Evolutionary conservation across 1,140 invertebrate genomes (phyloP).

Genomic region (Papilio machaon): DNA sequence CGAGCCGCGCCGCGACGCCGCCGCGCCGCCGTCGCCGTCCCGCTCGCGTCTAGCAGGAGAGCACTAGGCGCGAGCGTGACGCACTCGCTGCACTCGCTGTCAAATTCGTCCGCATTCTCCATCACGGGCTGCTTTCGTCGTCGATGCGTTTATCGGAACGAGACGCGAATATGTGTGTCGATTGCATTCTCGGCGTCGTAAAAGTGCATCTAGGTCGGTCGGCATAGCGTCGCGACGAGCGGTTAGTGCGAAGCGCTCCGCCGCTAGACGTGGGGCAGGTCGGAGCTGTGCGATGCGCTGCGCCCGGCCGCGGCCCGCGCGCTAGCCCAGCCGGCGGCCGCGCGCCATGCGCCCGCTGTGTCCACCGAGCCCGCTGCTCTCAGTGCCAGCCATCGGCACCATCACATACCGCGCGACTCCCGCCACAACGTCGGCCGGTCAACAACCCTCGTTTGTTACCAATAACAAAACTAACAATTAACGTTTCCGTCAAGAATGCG

Average conservation of each 20-base stretch:
- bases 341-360: constrained; percentile 46
- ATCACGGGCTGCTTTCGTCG: constrained; percentile 80
- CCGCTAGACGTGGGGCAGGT: constrained; percentile 79
- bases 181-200: constrained; percentile 78
- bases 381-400: constrained; percentile 40
- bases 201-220: constrained; percentile 82
- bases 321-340: constrained; percentile 56
- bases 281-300: constrained; percentile 58
- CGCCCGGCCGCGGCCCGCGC: constrained; percentile 69
- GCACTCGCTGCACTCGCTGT: constrained; percentile 78
- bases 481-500: constrained; percentile 45
- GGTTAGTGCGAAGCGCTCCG: constrained; percentile 74
- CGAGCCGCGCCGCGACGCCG: constrained; percentile 62
- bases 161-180: constrained; percentile 81
- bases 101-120: constrained; percentile 80
- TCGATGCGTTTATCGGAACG: constrained; percentile 81
- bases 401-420: constrained; percentile 51
- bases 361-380: constrained; percentile 43
- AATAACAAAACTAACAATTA: constrained; percentile 11
- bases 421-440: constrained; percentile 35
- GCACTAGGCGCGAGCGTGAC: constrained; percentile 74
- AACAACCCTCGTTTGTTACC: constrained; percentile 27
- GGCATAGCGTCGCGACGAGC: constrained; percentile 61
- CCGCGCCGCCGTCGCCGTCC: constrained; percentile 51
- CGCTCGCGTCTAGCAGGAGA: constrained; percentile 66